These are phyloP conservation scores for Drosophila bifasciata DNA, from an alignment of 1,140 invertebrate species.

Conservation along the genomic window DNA sequence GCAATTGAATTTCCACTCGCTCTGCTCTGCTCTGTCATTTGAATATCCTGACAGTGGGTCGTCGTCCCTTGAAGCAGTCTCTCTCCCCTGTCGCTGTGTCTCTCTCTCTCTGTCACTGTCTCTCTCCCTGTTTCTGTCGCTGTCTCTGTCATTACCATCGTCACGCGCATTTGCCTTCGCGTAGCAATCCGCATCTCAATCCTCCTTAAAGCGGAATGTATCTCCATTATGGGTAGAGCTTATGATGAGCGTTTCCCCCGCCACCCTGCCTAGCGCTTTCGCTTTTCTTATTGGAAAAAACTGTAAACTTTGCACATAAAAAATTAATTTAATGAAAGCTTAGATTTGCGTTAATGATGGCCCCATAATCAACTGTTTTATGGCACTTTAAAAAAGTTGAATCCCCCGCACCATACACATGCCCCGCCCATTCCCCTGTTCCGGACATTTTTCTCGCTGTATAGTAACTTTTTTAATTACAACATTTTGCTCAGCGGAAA, in stretches of 20 bases:
- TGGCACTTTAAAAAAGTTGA: slow-evolving; percentile 74
- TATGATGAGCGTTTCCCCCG: slow-evolving; percentile 58
- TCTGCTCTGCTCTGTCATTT: slow-evolving; percentile 45
- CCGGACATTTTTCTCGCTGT: slow-evolving; percentile 30
- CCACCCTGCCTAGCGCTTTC: no score
- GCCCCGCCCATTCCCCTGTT: slow-evolving; percentile 20
- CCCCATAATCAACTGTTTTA: slow-evolving; percentile 78
- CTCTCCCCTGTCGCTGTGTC: no score
- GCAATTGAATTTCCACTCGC: slow-evolving; percentile 70
- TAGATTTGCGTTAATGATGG: slow-evolving; percentile 75
- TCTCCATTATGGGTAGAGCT: slow-evolving; percentile 50
- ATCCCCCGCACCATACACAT: background rate
- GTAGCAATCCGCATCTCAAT: slow-evolving; percentile 19
- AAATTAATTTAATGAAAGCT: slow-evolving; percentile 77
- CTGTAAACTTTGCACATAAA: slow-evolving; percentile 76
- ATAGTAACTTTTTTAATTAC: slow-evolving; percentile 75
- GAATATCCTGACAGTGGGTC: slow-evolving; percentile 49
- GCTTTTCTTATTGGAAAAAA: slow-evolving; percentile 58
- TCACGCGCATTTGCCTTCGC: slow-evolving; percentile 40
- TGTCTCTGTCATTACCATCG: slow-evolving; percentile 34
- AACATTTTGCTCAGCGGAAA: slow-evolving; percentile 16
- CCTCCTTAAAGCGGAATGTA: background rate
- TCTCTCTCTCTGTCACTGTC: background rate
- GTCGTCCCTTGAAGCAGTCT: slow-evolving; percentile 41
- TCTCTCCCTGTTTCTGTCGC: no score